These are phyloP conservation scores for Linurgus olivaceus DNA, from an alignment of 2,797 vertebrate species.

Conservation along the genomic window DNA sequence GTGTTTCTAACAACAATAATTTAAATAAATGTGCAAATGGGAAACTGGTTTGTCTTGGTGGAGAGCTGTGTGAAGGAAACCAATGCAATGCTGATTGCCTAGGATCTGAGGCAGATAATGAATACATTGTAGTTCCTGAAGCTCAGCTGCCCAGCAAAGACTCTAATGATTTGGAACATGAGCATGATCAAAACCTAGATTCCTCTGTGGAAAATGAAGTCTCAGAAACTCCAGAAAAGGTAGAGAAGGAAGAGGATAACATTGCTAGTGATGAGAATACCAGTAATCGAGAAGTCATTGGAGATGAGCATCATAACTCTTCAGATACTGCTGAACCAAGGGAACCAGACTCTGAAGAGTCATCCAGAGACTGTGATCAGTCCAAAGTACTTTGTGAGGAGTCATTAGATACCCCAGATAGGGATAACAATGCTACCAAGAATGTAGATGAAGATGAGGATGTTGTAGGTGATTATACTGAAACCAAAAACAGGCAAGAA, in stretches of 20 bases:
- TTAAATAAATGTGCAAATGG: conserved; percentile 82
- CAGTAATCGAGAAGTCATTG: conserved; percentile 70
- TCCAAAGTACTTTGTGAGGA: conserved; percentile 4
- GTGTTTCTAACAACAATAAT: conserved; percentile 69
- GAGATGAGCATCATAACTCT: conserved; percentile 26
- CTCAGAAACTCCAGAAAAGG: not conserved
- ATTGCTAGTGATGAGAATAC: conserved; percentile 59
- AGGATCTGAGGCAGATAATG: conserved; percentile 59
- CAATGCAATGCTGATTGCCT: conserved; percentile 24
- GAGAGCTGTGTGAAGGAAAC: conserved; percentile 70
- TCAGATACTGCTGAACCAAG: conserved; percentile 65
- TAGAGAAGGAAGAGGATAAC: conserved; percentile 7
- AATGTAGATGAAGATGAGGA: not conserved
- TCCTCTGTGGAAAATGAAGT: conserved; percentile 7
- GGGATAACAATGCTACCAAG: not conserved
- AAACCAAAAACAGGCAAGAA: conserved; percentile 30
- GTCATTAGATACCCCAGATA: not conserved
- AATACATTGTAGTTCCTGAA: conserved; percentile 62
- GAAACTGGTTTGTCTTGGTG: conserved; percentile 73
- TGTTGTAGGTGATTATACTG: not conserved
- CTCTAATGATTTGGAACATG: conserved; percentile 31
- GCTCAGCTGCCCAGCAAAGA: conserved; percentile 18
- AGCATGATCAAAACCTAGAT: not conserved
- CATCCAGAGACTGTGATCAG: not conserved
- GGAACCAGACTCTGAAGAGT: conserved; percentile 3